Evolutionary conservation across 2,113 vertebrate species (phyloP).

Genomic region (Alligator mississippiensis): DNA sequence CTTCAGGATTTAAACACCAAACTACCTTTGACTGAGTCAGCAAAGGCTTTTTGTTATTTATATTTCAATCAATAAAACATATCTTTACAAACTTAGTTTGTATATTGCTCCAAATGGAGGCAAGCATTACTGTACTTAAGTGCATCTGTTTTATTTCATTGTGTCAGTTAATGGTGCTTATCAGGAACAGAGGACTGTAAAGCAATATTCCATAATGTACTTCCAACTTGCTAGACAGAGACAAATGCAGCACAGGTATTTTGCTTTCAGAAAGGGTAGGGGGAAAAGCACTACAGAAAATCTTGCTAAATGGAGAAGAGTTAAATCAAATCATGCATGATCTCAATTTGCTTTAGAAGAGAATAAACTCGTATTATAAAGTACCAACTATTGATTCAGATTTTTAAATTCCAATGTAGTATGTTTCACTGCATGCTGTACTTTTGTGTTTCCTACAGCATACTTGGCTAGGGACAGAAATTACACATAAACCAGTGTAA

Average conservation of each 20-base stretch:
- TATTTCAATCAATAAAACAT: not conserved
- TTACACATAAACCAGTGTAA: not conserved
- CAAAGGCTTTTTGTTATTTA: not conserved
- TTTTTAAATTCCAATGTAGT: not conserved
- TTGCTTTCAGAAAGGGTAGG: not conserved
- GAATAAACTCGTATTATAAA: not conserved
- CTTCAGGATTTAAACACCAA: not conserved
- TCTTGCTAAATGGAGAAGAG: not conserved
- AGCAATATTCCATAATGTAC: not conserved
- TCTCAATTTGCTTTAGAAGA: not conserved
- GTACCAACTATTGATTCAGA: not conserved
- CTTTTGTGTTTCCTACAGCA: not conserved
- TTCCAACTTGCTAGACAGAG: not conserved
- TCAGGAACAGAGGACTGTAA: slow-evolving; percentile 7
- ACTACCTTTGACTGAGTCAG: not conserved
- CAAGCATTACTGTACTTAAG: slow-evolving; percentile 15
- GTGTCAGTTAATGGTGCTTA: slow-evolving; percentile 28
- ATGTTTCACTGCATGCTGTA: not conserved
- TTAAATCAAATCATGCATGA: not conserved
- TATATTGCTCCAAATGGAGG: slow-evolving; percentile 30
- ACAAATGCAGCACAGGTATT: not conserved
- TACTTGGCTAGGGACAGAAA: not conserved
- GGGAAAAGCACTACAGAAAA: not conserved
- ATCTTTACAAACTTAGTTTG: slow-evolving; percentile 26
- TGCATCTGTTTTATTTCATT: slow-evolving; percentile 59